These are phyloP conservation scores for Iguana delicatissima DNA, from an alignment of 2,797 vertebrate species.

Conservation along the genomic window DNA sequence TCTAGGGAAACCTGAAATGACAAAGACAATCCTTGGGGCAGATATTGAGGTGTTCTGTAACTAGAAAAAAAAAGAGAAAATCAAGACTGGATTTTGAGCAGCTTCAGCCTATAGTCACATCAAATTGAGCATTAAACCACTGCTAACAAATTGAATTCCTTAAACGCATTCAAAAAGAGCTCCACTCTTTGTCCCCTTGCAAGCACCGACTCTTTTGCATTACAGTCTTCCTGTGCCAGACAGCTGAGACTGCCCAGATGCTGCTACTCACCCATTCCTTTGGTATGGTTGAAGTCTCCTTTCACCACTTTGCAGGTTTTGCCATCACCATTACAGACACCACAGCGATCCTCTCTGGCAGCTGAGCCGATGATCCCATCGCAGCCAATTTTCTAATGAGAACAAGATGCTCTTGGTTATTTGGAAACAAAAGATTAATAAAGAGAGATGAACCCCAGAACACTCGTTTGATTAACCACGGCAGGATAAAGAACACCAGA, in stretches of 20 bases:
- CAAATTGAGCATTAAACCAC: no score
- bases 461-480: not conserved
- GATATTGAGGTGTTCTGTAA: not conserved
- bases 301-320: constrained; percentile 94
- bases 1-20: not conserved
- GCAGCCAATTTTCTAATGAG: constrained; percentile 93
- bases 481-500: not conserved
- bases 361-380: constrained; percentile 93
- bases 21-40: no score
- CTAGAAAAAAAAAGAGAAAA: not conserved
- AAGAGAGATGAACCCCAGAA: constrained; percentile 30
- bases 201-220: not conserved
- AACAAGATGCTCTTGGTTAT: constrained; percentile 70
- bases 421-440: constrained; percentile 42
- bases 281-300: constrained; percentile 96
- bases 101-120: no score
- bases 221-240: constrained; percentile 6
- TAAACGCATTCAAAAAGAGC: not conserved
- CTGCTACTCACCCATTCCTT: constrained; percentile 90
- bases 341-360: constrained; percentile 94
- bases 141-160: not conserved
- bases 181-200: not conserved
- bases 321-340: constrained; percentile 92
- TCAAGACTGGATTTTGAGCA: not conserved
- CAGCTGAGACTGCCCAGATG: not conserved